Percentiles rank a stretch among this genome's conserved stretches.
Evolutionary conservation across 2,888 invertebrate genomes (phyloP).

Genomic region (Trachelus tabidus): DNA sequence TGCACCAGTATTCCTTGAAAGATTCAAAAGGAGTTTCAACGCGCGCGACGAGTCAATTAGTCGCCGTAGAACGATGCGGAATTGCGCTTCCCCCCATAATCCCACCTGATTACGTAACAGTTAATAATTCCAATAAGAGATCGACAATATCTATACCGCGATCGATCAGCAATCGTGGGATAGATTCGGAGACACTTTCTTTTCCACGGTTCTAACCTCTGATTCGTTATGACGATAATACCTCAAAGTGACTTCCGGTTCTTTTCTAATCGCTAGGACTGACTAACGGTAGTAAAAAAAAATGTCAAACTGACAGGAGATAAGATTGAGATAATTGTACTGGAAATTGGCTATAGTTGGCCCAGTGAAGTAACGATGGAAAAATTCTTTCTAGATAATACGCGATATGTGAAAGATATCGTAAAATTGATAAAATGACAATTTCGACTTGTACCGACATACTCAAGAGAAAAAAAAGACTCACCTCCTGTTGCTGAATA

Average conservation of each 20-base stretch:
- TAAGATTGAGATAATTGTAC: background rate
- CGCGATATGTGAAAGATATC: background rate
- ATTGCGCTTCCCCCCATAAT: background rate
- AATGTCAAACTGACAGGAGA: background rate
- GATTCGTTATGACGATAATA: background rate
- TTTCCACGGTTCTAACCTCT: background rate
- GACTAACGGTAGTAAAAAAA: background rate
- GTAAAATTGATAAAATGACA: background rate
- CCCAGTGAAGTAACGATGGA: background rate
- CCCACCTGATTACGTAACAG: background rate
- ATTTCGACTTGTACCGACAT: background rate
- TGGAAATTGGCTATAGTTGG: background rate
- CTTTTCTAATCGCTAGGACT: background rate
- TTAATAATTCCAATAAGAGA: background rate
- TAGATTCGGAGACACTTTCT: background rate
- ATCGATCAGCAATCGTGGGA: background rate
- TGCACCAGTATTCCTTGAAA: background rate
- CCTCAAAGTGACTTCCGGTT: background rate
- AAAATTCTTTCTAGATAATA: background rate
- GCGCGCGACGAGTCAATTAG: background rate
- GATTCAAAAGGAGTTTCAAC: background rate
- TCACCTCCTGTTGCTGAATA: conserved; percentile 58
- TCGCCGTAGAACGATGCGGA: background rate
- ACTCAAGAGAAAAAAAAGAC: too few species aligned
- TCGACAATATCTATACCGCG: background rate